Evolutionary conservation across 92 coral and sea anemone species (phyloP), one percentile per base, ranked within the genome.

Genomic region (Porites cylindrica): DNA sequence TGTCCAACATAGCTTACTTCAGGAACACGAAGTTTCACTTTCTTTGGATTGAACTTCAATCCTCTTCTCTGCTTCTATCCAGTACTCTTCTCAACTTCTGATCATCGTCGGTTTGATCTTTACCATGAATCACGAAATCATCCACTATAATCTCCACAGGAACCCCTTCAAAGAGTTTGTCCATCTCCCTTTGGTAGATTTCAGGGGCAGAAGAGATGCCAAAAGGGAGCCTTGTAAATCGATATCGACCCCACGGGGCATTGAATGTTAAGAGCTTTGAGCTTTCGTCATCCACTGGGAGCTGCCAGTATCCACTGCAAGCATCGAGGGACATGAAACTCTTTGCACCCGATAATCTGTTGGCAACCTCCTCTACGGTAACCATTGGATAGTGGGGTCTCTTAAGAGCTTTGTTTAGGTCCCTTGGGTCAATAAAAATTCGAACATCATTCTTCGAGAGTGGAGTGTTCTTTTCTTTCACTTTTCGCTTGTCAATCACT

Each of bases 211-310:
- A 29, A 29, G 32, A 29, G 32, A 29, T 29, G 3, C 32, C 32
- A 29, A 29, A 29, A 29, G 32, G 32, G 32, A 29, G 0, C 32
- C 32, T 29, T 29, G 32, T 29, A 29, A 29, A 29, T 29, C 32
- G 32, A 1, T 29, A 29, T 29, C 32, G 32, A 29, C 90, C 91
- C 90, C 92, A 92, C 92, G 95, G 3, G 3, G 88, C 85, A 24
- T 92, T 89, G 77, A 85, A 86, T 10, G 87, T 89, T 4, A 92
- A 80, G 14, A 86, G 66, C n/a, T 89, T 92, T 43, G 91, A 85
- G 50, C 93, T 86, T 19, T 70, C 58, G 23, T 84, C 89, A 69
- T 89, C 85, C 13, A 89, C 84, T 50, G 83, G 92, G 23, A 89
- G 80, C 60, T 88, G 87, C 82, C 87, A 88, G 76, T 43, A 88